Percentiles rank a stretch among this genome's conserved stretches.
phyloP scores from a whole-genome alignment of 2,888 invertebrate genomes.

The Nyleta sp. region DNA sequence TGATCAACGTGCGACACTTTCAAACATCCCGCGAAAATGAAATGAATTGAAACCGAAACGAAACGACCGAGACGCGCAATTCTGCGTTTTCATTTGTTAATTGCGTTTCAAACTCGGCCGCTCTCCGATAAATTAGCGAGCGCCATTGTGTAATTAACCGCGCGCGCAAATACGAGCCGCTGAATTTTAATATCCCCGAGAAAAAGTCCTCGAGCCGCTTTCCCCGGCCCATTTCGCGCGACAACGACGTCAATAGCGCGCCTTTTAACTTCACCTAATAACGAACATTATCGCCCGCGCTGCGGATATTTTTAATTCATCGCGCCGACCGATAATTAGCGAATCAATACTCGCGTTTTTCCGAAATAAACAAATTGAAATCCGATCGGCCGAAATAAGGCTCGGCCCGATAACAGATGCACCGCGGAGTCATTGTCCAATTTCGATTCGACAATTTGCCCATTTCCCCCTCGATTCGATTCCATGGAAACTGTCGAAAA shows the following conservation, averaged over 20 bases:
- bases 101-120: slow-evolving; percentile 6
- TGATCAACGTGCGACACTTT: too few relatives aligned
- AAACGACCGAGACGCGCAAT: not conserved
- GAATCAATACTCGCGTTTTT: not conserved
- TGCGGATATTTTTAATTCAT: not conserved
- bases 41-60: too few relatives aligned
- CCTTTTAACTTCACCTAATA: not conserved
- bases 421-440: slow-evolving; percentile 11
- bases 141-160: slow-evolving; percentile 3
- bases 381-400: not conserved
- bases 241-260: not conserved
- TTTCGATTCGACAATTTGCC: not conserved
- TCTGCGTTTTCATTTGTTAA: slow-evolving; percentile 15
- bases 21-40: too few relatives aligned
- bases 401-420: not conserved
- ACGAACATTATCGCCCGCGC: not conserved
- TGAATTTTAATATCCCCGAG: slow-evolving; percentile 8
- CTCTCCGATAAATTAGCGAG: not conserved
- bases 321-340: slow-evolving; percentile 8
- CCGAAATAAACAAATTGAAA: slow-evolving; percentile 3
- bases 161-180: not conserved
- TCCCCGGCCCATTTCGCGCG: not conserved
- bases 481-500: slow-evolving; percentile 44
- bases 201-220: not conserved
- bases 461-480: too few relatives aligned